Base-by-base conservation (phyloP, 1,140 invertebrate genomes). In the Drosophila albomicans region DNA sequence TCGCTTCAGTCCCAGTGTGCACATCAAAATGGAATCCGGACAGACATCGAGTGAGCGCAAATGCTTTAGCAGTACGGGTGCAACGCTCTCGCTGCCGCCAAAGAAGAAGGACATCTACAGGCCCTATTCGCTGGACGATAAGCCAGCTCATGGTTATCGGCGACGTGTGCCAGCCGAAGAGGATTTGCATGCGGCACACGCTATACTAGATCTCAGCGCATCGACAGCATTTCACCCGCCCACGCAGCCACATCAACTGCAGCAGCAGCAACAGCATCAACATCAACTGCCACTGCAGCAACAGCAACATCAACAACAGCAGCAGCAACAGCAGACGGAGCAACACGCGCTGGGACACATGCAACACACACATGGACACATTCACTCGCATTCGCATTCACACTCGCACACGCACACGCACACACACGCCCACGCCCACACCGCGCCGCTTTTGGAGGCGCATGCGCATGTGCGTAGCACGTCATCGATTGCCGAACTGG, bases 91-190 rank as follows among this genome's bases (percentile, higher is more conserved):
- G 56, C 91, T 97, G 70, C 96, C 96, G 35, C 96, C 96, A 0
- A 97, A 97, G 91, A 97, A 97, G 92, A 97, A 97, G 92, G 96
- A 97, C 91, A 97, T 97, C 70, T 97, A 97, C 92, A 94, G 96
- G 54, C 96, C 96, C 0, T 97, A 97, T 92, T 97, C 96, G 58
- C 93, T 97, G 48, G 96, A 96, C 73, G 95, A 95, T 90, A 95
- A 93, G 93, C 92, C 88, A 13, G 46, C 85, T 30, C 81, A 84
- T 35, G 92, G 91, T 16, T 93, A 95, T 75, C 68, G 90, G 11
- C 93, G 95, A 41, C 94, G 96, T 46, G 94, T 94, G 63, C 94
- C 96, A 5, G 94, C 95, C 4, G 96, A 96, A 84, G 96, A 97
- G 92, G 96, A 97, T 81, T 93, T 97, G 28, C 96, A 96, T 68